Percentiles rank a stretch among this genome's conserved stretches.
Evolutionary conservation across 2,797 vertebrate genomes (phyloP).

Genomic region (Coccyzus lansbergi): DNA sequence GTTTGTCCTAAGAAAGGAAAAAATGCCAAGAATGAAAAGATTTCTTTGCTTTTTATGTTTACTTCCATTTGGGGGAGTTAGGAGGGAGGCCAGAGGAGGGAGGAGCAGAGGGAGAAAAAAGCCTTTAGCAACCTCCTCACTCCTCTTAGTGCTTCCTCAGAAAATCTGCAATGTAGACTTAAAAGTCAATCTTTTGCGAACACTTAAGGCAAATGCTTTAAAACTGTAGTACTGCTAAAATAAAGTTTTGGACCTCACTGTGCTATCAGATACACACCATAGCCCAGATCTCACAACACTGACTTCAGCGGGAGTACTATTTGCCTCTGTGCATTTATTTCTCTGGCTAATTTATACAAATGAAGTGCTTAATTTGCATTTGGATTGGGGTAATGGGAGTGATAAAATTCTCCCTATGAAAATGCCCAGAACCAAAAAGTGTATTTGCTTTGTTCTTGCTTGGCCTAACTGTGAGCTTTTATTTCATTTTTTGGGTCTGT

Average conservation of each 20-base stretch:
- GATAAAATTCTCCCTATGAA: neutral
- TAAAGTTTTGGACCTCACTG: neutral
- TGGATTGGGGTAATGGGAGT: neutral
- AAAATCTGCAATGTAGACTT: neutral
- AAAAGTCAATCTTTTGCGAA: neutral
- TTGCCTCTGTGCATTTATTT: neutral
- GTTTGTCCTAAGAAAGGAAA: neutral
- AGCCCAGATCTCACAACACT: neutral
- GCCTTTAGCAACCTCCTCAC: neutral
- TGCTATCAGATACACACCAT: slow-evolving; percentile 34
- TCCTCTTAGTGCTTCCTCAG: neutral
- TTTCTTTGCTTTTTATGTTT: neutral
- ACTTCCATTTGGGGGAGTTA: no score
- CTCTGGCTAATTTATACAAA: slow-evolving; percentile 42
- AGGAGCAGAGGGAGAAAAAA: neutral
- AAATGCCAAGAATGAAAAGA: neutral
- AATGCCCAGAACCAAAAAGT: neutral
- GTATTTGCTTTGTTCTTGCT: slow-evolving; percentile 10
- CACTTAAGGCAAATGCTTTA: neutral
- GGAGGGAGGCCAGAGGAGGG: no score
- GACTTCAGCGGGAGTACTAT: neutral
- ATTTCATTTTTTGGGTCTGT: neutral
- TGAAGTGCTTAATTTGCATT: slow-evolving; percentile 20
- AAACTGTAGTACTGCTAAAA: neutral
- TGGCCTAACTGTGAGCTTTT: neutral